These are phyloP conservation scores for Trichechus manatus DNA, from an alignment of 2,113 vertebrate species.

Conservation along the genomic window DNA sequence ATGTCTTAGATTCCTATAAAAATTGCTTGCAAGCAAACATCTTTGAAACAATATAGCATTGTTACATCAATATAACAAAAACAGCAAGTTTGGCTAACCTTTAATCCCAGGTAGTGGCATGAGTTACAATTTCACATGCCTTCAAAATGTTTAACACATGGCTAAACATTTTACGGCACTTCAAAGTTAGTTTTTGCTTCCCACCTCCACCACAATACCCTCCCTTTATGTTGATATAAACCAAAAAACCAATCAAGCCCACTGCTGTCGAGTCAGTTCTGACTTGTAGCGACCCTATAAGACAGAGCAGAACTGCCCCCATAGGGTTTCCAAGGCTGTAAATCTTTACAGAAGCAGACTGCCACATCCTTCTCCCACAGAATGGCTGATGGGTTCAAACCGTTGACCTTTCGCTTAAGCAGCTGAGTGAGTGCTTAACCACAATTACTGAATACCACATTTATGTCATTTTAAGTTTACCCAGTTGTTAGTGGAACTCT, in stretches of 20 bases:
- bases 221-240: neutral
- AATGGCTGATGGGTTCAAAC: too few species aligned
- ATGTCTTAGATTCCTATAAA: constrained; percentile 90
- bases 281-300: too few species aligned
- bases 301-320: too few species aligned
- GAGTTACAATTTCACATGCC: constrained; percentile 79
- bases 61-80: constrained; percentile 87
- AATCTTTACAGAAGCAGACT: too few species aligned
- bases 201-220: neutral
- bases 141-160: constrained; percentile 63
- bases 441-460: neutral
- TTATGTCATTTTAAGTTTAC: neutral
- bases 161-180: constrained; percentile 61
- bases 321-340: too few species aligned
- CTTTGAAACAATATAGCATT: constrained; percentile 89
- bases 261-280: too few species aligned
- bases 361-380: too few species aligned
- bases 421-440: too few species aligned
- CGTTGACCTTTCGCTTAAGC: too few species aligned
- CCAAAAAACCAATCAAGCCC: too few species aligned
- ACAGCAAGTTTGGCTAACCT: constrained; percentile 88
- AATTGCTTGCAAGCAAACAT: constrained; percentile 88
- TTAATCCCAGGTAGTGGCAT: constrained; percentile 83
- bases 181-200: neutral
- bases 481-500: too few species aligned